Percentiles rank a stretch among this genome's conserved stretches.
phyloP scores from a whole-genome alignment of 2,797 vertebrate genomes.

The Silurus lanzhouensis region DNA sequence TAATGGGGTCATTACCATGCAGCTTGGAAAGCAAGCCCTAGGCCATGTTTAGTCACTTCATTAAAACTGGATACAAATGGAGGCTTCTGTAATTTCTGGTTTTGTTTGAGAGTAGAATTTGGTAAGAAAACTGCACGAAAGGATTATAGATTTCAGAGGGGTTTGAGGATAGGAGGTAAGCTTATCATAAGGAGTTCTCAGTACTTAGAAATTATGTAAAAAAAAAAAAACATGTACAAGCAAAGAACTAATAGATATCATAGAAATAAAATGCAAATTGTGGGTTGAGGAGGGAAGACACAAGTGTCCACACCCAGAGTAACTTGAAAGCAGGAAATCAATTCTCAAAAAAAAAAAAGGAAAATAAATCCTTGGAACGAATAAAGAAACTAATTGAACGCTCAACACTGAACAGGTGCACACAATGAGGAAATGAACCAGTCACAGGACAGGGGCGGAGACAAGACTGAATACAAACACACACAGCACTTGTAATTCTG shows the following conservation, averaged over 20 bases:
- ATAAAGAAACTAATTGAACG: no score
- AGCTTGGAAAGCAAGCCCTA: slow-evolving; percentile 63
- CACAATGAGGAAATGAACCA: neutral
- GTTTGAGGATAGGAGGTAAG: neutral
- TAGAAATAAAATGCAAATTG: neutral
- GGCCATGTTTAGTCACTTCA: slow-evolving; percentile 73
- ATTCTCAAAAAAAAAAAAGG: neutral
- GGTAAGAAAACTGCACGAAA: slow-evolving; percentile 26
- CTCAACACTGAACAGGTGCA: no score
- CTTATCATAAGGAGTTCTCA: neutral
- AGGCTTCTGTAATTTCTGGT: slow-evolving; percentile 64
- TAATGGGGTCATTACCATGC: slow-evolving; percentile 67
- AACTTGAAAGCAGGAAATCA: neutral
- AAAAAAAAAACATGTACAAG: no score
- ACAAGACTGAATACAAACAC: neutral
- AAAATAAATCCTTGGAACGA: neutral
- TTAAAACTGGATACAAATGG: slow-evolving; percentile 71
- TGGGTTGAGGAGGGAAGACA: neutral
- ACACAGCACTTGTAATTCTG: neutral
- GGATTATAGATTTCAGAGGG: slow-evolving; percentile 34
- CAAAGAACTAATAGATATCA: no score
- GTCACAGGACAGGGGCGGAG: neutral
- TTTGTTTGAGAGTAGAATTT: slow-evolving; percentile 62
- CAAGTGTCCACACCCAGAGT: neutral
- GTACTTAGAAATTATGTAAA: neutral